Base-by-base conservation (phyloP, 2,888 invertebrate genomes). In the Trachelus stipa region DNA sequence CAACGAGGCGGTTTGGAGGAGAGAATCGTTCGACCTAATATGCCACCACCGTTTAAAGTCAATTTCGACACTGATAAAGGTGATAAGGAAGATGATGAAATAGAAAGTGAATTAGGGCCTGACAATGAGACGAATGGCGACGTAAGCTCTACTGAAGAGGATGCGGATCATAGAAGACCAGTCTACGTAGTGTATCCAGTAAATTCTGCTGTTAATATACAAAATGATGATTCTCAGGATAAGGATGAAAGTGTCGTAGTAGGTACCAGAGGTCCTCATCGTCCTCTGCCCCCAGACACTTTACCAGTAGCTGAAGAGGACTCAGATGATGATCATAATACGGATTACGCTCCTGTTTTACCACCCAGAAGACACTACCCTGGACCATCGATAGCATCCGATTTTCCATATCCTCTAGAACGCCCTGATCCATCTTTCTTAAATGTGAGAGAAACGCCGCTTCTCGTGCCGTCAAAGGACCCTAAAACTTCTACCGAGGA, bases 361-460 rank as follows among this genome's bases (percentile, higher is more conserved):
- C 31, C 12, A 33, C 71, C 33, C 31, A 31, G 71, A 30, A 73
- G 75, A 40, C 74, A 71, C 56, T 35, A 71, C 30, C 37, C 77
- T 80, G 11, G 76, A 31, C 77, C 90, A 40, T 90, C 91, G 1
- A 85, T 92, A 4, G 94, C 93, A 85, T 93, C 93, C 0, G 93
- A 94, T 83, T 95, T 95, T 81, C 95, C 95, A 0, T 95, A 95
- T 89, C 93, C 93, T 0, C 89, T 95, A 31, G 94, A 95, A 85
- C 92, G 93, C 78, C 94, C 95, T 0, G 93, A 94, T 87, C 92
- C 93, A 0, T 91, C 93, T 2, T 80, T 91, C 4, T 86, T 92
- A 4, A 87, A 83, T 15, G 84, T 89, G 15, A 87, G 90, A 4
- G 92, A 92, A 79, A 91, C 91, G n/a, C 91, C 92, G 2, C 81